Percentiles rank a stretch among this genome's conserved stretches.
These are phyloP conservation scores for Pipistrellus kuhlii DNA, from an alignment of 2,797 vertebrate genomes.

Conservation along the genomic window DNA sequence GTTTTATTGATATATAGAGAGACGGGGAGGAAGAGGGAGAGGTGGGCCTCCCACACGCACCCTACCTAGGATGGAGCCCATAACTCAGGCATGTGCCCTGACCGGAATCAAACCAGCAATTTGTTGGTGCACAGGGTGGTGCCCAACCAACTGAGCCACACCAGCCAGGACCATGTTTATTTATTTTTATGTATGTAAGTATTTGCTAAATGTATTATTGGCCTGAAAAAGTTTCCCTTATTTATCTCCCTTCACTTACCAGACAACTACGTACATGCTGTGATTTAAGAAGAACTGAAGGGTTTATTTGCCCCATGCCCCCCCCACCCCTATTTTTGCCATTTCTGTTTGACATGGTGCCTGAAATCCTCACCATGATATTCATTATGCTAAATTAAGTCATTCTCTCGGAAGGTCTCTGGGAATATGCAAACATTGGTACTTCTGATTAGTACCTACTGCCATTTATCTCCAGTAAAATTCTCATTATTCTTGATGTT, in stretches of 20 bases:
- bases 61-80: background rate
- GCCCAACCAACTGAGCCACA: background rate
- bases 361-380: background rate
- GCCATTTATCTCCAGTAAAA: background rate
- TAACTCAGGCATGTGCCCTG: background rate
- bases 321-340: slow-evolving; percentile 3
- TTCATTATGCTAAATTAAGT: background rate
- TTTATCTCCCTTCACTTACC: background rate
- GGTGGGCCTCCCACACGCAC: background rate
- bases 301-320: background rate
- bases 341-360: background rate
- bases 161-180: background rate
- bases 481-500: background rate
- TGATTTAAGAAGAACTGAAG: slow-evolving; percentile 4
- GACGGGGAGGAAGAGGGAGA: background rate
- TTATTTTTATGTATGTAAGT: background rate
- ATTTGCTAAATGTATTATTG: background rate
- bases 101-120: background rate
- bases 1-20: background rate
- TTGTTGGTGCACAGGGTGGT: background rate
- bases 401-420: background rate
- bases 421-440: background rate
- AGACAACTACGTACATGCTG: background rate
- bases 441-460: background rate
- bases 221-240: background rate